phyloP scores from a whole-genome alignment of 2,888 invertebrate genomes.

The Callosobruchus maculatus region DNA sequence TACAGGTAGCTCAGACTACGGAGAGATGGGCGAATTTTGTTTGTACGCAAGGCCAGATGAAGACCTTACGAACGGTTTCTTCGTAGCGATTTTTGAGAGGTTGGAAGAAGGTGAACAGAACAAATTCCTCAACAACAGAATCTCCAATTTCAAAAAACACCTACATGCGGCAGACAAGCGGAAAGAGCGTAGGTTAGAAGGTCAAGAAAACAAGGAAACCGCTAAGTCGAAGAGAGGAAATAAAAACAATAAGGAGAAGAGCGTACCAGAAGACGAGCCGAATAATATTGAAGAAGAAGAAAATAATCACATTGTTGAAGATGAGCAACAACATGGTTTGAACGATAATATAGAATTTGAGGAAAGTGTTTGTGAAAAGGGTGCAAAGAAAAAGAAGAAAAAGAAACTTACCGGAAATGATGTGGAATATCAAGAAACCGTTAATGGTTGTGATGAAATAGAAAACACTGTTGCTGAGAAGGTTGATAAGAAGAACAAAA shows the following conservation, averaged over 20 bases:
- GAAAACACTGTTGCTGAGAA: not conserved
- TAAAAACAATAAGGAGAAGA: not conserved
- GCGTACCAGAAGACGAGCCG: not conserved
- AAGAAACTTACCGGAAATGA: not conserved
- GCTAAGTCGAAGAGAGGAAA: not conserved
- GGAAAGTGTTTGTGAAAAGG: not conserved
- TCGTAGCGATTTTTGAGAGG: slow-evolving; percentile 85
- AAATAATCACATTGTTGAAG: not conserved
- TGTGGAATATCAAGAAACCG: not conserved
- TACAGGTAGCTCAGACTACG: slow-evolving; percentile 53
- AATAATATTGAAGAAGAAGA: not conserved
- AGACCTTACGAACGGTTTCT: slow-evolving; percentile 91
- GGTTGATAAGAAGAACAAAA: not conserved
- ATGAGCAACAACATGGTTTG: not conserved
- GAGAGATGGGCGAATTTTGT: slow-evolving; percentile 68
- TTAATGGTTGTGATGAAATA: not conserved
- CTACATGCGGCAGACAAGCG: not conserved
- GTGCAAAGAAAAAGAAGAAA: not conserved
- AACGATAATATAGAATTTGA: too few species aligned
- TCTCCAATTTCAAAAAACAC: slow-evolving; percentile 24
- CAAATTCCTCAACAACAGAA: slow-evolving; percentile 32
- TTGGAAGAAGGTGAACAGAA: slow-evolving; percentile 48
- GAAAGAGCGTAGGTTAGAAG: not conserved
- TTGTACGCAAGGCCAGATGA: slow-evolving; percentile 71
- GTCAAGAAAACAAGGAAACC: not conserved